Evolutionary conservation across 2,797 vertebrate species (phyloP), one percentile per base, ranked within the genome.

Genomic region (Garrulus glandarius): DNA sequence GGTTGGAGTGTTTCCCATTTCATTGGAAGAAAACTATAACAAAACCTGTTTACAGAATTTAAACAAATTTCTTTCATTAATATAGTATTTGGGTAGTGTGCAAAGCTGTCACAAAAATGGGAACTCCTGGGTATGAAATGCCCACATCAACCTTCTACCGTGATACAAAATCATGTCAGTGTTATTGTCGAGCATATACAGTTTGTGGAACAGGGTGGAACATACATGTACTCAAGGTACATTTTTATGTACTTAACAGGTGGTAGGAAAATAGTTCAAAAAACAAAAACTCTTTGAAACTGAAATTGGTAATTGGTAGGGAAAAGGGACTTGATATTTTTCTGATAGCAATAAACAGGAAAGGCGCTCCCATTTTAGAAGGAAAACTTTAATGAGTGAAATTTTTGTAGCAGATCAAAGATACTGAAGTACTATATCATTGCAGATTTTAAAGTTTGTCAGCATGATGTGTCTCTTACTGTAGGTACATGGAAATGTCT

Each of bases 21-120:
- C 17, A 30, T 27, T 55, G 39, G 52, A 88, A 70, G 29, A 84
- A 70, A 90, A 49, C 4, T 3, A 10, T 75, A 61, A 61, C 15
- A 70, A 32, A 49, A 50, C 59, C 49, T 81, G 3, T 27, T 24
- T 46, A 52, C 11, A 11, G 19, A 64, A 32, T 55, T 80, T 76
- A 56, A 56, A 37, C 14, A 61, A 52, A 23, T 43, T 26, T 55
- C 4, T 29, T 84, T 37, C 60, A 27, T 65, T 65, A 30, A 43
- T 69, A 13, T 0, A 34, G 29, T 79, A 50, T 53, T 82, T 27
- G 10, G 8, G 10, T 71, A 41, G 11, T 22, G 15, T 68, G 60
- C 22, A 80, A 74, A 89, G 10, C 16, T 92, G 71, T 52, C 56
- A 46, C 37, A 63, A 74, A 93, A 90, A 67, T n/a, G 18, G 27